A percentile compares a stretch with the other conserved stretches of the same genome.
phyloP scores from a whole-genome alignment of 64 coral and sea anemone genomes.

The Pachyseris speciosa region DNA sequence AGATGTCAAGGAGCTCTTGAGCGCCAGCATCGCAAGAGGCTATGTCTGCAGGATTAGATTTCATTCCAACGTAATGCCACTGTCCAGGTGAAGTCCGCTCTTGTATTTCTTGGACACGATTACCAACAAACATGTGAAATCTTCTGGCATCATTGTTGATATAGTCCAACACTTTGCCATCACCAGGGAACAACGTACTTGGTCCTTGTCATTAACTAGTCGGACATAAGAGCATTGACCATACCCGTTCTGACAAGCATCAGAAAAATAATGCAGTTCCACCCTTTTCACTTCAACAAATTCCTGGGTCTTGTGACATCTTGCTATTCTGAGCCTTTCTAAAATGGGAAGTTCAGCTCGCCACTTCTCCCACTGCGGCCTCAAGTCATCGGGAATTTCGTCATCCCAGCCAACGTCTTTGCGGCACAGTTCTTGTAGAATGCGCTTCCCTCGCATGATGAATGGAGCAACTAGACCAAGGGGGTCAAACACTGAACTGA shows the following conservation, averaged over 20 bases:
- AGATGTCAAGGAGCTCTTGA: neutral
- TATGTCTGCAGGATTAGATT: neutral
- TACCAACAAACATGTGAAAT: slow-evolving; percentile 45
- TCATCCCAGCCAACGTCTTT: neutral
- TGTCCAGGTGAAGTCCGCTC: neutral
- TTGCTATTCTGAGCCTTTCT: neutral
- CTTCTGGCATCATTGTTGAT: slow-evolving; percentile 24
- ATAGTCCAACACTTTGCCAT: slow-evolving; percentile 36
- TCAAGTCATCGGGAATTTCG: neutral
- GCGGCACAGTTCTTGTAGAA: neutral
- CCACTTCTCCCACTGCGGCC: neutral
- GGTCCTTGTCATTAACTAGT: neutral
- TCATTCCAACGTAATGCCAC: neutral
- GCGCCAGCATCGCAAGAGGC: neutral
- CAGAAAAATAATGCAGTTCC: neutral
- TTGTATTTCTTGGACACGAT: slow-evolving; percentile 57
- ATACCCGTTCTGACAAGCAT: neutral
- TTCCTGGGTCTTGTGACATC: neutral
- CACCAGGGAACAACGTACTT: slow-evolving; percentile 7
- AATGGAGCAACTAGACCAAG: neutral
- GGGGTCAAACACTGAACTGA: neutral
- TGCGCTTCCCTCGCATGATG: neutral
- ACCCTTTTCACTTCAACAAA: neutral
- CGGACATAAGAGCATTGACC: neutral
- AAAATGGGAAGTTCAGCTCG: neutral